Percentiles rank a stretch among this genome's conserved stretches.
phyloP scores from a whole-genome alignment of 2,113 vertebrate species.

The Ptyas mucosa region DNA sequence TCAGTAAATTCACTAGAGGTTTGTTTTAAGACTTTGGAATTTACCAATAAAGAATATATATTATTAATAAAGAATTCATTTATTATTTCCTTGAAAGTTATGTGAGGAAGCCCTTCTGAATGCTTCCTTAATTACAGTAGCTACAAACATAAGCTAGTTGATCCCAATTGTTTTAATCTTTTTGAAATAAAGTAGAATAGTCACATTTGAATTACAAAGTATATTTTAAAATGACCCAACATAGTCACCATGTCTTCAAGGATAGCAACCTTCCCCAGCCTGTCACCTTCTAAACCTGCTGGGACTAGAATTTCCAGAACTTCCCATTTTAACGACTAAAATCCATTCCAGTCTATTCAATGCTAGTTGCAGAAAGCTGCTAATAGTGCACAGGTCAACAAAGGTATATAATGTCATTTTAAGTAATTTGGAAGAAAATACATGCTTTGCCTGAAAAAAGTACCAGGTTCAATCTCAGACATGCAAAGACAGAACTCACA shows the following conservation, averaged over 20 bases:
- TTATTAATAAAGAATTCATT: neutral
- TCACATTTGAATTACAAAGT: neutral
- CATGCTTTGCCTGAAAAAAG: neutral
- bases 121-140: neutral
- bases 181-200: conserved; percentile 12
- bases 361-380: neutral
- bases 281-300: neutral
- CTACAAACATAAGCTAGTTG: neutral
- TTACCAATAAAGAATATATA: neutral
- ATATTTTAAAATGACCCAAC: neutral
- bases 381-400: neutral
- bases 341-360: neutral
- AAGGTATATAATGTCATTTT: neutral
- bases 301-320: neutral
- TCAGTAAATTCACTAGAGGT: neutral
- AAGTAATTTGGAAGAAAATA: neutral
- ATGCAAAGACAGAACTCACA: neutral
- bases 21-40: neutral
- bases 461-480: neutral
- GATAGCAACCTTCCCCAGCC: neutral
- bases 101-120: neutral
- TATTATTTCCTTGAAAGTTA: neutral
- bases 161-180: neutral
- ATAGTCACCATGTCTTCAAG: neutral
- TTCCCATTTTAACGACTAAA: neutral